phyloP scores from a whole-genome alignment of 2,888 invertebrate species.

The Epinotia nisella region DNA sequence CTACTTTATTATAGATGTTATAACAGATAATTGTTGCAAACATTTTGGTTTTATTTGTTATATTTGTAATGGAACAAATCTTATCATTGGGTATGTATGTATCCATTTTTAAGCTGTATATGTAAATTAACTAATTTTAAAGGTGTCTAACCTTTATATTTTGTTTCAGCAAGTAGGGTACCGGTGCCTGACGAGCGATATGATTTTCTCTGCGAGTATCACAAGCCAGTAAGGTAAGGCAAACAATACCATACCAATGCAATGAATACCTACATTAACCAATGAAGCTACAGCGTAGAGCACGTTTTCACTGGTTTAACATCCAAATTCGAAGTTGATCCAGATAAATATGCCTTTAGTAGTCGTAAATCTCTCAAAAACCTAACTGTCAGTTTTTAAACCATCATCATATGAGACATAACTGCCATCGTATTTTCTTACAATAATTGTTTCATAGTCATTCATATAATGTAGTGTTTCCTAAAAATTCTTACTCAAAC shows the following conservation, averaged over 20 bases:
- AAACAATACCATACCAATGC: not conserved
- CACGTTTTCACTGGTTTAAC: not conserved
- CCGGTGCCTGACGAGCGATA: slow-evolving; percentile 98
- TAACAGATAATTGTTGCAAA: not conserved
- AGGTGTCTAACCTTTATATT: slow-evolving; percentile 51
- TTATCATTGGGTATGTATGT: slow-evolving; percentile 21
- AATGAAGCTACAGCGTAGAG: not conserved
- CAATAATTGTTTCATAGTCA: too few species aligned
- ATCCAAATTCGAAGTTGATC: not conserved
- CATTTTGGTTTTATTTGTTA: slow-evolving; percentile 47
- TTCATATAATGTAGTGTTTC: too few species aligned
- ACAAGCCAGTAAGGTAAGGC: slow-evolving; percentile 95
- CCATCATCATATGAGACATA: too few species aligned
- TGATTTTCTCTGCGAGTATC: slow-evolving; percentile 96
- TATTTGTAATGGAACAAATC: not conserved
- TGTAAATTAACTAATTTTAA: not conserved
- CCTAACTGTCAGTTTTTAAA: too few species aligned
- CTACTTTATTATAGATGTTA: not conserved
- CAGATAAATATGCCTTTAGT: too few species aligned
- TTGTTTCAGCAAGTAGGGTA: slow-evolving; percentile 92
- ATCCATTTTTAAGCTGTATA: not conserved
- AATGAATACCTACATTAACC: too few species aligned
- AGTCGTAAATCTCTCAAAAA: too few species aligned
- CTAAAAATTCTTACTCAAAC: too few species aligned
- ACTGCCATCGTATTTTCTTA: too few species aligned